phyloP scores from a whole-genome alignment of 2,113 vertebrate genomes.

The Sylvietta virens region DNA sequence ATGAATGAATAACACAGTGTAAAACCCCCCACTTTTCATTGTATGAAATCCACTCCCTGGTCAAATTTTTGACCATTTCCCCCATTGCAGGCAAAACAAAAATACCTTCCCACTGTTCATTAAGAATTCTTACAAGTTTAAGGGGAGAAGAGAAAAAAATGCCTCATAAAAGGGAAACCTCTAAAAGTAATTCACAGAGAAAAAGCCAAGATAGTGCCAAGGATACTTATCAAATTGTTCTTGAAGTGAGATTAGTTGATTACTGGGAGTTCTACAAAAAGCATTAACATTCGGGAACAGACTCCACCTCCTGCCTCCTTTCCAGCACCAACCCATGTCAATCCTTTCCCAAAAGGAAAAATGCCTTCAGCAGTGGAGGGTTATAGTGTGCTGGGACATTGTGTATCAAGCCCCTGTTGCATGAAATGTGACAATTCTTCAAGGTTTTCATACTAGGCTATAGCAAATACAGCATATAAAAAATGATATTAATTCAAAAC shows the following conservation, averaged over 20 bases:
- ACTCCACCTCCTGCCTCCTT: neutral
- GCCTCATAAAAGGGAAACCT: neutral
- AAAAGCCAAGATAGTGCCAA: neutral
- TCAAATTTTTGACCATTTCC: neutral
- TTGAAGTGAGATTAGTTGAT: neutral
- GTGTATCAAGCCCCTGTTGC: neutral
- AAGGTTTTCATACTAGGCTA: neutral
- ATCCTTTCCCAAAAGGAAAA: neutral
- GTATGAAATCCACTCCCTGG: neutral
- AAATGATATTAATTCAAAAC: neutral
- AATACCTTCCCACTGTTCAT: neutral
- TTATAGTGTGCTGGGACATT: neutral
- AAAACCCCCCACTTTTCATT: neutral
- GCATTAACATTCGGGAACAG: neutral
- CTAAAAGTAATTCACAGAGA: neutral
- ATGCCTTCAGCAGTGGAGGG: neutral
- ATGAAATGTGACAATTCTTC: neutral
- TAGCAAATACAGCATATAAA: neutral
- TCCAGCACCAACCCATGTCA: neutral
- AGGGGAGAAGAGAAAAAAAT: neutral
- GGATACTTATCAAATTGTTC: neutral
- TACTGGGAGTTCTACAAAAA: neutral
- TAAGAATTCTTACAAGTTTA: neutral
- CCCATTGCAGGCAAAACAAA: neutral
- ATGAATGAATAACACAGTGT: neutral